phyloP scores from a whole-genome alignment of 2,888 invertebrate species.

The Luffia ferchaultella region DNA sequence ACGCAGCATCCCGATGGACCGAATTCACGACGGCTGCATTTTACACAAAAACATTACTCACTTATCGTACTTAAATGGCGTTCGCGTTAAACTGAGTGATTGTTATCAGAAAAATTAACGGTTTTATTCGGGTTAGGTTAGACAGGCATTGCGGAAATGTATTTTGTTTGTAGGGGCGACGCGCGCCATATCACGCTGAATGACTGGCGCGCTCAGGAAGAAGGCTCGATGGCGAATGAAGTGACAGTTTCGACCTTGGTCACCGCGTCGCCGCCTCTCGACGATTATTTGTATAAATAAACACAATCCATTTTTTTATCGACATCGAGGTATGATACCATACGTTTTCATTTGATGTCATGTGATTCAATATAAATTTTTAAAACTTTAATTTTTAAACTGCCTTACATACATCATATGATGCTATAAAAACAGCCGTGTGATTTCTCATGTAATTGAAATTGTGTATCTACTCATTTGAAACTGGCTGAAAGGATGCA shows the following conservation, averaged over 20 bases:
- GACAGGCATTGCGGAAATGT: not conserved
- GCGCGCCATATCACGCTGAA: constrained; percentile 17
- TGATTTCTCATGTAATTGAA: no score
- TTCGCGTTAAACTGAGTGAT: not conserved
- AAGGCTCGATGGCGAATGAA: constrained; percentile 18
- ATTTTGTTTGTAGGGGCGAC: not conserved
- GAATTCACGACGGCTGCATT: not conserved
- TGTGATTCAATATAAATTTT: no score
- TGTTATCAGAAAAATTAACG: not conserved
- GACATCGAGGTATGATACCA: constrained; percentile 3
- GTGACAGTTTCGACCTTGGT: constrained; percentile 46
- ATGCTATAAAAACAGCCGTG: no score
- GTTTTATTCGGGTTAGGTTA: not conserved
- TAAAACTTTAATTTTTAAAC: no score
- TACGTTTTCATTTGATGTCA: constrained; percentile 3
- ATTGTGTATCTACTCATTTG: no score
- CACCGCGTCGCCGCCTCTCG: not conserved
- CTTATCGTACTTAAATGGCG: not conserved
- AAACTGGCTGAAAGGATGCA: no score
- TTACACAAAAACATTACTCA: not conserved
- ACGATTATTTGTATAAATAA: constrained; percentile 1
- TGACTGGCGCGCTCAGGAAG: constrained; percentile 23
- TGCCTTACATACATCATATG: no score
- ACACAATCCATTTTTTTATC: constrained; percentile 1
- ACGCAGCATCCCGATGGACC: constrained; percentile 27